Evolutionary conservation across 2,113 vertebrate species (phyloP).

Genomic region (Riparia riparia): DNA sequence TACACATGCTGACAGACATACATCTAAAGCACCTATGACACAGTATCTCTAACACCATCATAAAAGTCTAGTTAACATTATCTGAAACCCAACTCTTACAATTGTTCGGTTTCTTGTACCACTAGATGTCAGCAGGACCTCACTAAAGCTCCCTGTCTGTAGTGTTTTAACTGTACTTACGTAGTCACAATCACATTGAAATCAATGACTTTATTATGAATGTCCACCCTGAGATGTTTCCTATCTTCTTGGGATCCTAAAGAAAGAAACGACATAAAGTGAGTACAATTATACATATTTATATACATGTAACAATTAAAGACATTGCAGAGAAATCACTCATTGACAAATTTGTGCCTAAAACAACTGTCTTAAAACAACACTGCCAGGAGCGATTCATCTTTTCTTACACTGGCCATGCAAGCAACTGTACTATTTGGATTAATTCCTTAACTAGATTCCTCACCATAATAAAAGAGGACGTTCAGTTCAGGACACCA

Average conservation of each 20-base stretch:
- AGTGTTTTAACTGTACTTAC: constrained; percentile 79
- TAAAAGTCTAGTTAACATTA: background rate
- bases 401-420: background rate
- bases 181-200: constrained; percentile 94
- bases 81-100: background rate
- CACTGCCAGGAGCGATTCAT: background rate
- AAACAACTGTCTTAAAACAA: background rate
- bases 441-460: background rate
- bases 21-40: background rate
- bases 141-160: background rate
- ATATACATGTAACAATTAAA: background rate
- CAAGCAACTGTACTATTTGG: rapidly evolving
- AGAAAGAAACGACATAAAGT: background rate
- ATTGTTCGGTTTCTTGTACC: background rate
- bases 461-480: constrained; percentile 91
- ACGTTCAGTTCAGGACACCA: constrained; percentile 93
- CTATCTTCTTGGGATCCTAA: constrained; percentile 92
- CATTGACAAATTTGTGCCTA: background rate
- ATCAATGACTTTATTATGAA: constrained; percentile 81
- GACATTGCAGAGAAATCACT: background rate
- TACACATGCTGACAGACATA: background rate
- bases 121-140: constrained; percentile 39
- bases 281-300: background rate
- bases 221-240: constrained; percentile 87
- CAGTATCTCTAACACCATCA: background rate